Percentiles rank a stretch among this genome's conserved stretches.
These are phyloP conservation scores for Megalopta genalis DNA, from an alignment of 1,140 invertebrate species.

Conservation along the genomic window DNA sequence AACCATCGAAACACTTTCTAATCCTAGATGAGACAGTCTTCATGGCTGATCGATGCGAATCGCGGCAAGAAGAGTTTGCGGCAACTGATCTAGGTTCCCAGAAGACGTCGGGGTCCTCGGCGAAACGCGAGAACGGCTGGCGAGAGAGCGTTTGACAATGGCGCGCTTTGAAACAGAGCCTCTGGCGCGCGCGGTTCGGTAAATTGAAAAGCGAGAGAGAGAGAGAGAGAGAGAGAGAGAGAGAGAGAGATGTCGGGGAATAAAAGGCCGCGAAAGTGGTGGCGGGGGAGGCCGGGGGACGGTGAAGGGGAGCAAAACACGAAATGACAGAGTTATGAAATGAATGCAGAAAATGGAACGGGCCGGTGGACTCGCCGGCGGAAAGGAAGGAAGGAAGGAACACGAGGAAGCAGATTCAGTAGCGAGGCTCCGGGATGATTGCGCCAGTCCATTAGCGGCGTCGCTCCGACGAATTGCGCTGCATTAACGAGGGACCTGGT, in stretches of 20 bases:
- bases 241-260: not conserved
- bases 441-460: slow-evolving; percentile 72
- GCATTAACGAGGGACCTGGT: slow-evolving; percentile 65
- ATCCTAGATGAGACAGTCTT: too few relatives aligned
- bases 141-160: not conserved
- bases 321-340: slow-evolving; percentile 20
- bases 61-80: too few relatives aligned
- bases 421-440: slow-evolving; percentile 63
- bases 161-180: slow-evolving; percentile 4
- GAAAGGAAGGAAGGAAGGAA: slow-evolving; percentile 33
- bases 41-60: too few relatives aligned
- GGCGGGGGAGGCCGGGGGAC: too few relatives aligned
- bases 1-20: too few relatives aligned
- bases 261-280: not conserved
- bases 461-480: slow-evolving; percentile 68
- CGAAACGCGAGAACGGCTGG: not conserved
- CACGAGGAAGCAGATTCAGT: slow-evolving; percentile 52
- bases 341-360: slow-evolving; percentile 23
- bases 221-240: not conserved
- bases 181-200: not conserved
- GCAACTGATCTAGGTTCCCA: too few relatives aligned
- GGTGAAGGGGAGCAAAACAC: not conserved
- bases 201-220: not conserved
- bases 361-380: not conserved
- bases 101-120: too few relatives aligned